Conservation (phyloP, 2,797 vertebrate genomes). For the Falco biarmicus region DNA sequence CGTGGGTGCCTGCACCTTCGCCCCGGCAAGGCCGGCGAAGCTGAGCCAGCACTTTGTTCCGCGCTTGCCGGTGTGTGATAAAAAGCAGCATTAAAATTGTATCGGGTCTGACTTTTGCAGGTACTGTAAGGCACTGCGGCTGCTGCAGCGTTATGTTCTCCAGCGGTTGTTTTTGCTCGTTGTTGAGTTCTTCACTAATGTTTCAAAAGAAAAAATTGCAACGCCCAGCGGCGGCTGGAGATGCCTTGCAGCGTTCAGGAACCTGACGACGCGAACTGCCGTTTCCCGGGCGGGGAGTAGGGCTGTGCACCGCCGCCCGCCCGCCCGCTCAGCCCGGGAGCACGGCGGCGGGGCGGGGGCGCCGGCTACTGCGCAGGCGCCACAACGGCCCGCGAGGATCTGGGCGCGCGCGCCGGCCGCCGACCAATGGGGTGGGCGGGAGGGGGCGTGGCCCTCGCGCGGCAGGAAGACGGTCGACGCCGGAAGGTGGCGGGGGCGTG, state of each 20-base stretch:
- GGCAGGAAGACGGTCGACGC: too few relatives aligned
- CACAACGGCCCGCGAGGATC: too few relatives aligned
- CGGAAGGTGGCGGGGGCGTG: fast-evolving
- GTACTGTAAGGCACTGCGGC: fast-evolving
- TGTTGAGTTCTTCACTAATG: neutral
- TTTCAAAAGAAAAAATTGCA: neutral
- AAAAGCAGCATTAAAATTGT: fast-evolving
- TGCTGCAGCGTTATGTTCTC: fast-evolving
- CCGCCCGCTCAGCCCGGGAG: too few relatives aligned
- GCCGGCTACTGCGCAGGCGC: neutral
- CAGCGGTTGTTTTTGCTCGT: neutral
- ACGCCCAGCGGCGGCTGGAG: fast-evolving
- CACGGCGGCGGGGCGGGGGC: fast-evolving
- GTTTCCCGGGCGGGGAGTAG: fast-evolving
- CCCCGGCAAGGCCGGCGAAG: too few relatives aligned
- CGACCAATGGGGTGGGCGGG: neutral
- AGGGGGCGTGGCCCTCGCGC: neutral
- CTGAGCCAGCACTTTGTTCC: fast-evolving
- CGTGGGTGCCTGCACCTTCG: too few relatives aligned
- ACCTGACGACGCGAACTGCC: fast-evolving
- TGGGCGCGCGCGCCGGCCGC: neutral
- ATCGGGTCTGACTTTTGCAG: neutral
- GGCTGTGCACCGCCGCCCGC: fast-evolving
- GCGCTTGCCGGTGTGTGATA: neutral
- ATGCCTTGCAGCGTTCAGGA: neutral